phyloP scores from a whole-genome alignment of 2,797 vertebrate genomes.

The Trematomus bernacchii region DNA sequence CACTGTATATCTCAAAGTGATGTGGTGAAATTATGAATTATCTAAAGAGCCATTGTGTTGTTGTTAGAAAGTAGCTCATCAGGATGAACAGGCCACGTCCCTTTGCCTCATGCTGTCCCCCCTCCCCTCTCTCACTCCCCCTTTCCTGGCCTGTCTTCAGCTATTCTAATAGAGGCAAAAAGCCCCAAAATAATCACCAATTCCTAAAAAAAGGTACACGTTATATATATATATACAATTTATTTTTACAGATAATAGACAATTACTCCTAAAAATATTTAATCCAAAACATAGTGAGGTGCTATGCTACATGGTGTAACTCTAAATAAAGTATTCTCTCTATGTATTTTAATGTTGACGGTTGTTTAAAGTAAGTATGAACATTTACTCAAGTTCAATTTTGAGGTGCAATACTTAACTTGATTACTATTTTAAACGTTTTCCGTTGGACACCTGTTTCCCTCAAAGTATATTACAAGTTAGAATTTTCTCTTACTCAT shows the following conservation, averaged over 20 bases:
- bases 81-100: too few species aligned
- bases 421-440: too few species aligned
- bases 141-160: too few species aligned
- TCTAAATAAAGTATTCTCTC: not conserved
- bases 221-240: too few species aligned
- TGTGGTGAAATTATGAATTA: constrained; percentile 13
- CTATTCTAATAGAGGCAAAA: too few species aligned
- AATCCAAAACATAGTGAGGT: not conserved
- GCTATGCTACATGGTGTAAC: not conserved
- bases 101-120: too few species aligned
- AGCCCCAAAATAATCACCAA: too few species aligned
- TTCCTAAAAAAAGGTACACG: too few species aligned
- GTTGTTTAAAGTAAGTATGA: not conserved
- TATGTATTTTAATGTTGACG: not conserved
- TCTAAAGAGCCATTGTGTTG: not conserved
- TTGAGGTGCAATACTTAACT: not conserved
- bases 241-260: not conserved
- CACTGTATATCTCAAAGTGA: constrained; percentile 10
- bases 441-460: not conserved
- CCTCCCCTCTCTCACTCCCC: too few species aligned
- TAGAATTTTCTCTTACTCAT: not conserved
- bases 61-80: too few species aligned
- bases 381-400: not conserved
- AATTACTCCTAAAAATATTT: not conserved
- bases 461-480: constrained; percentile 1